A percentile compares a stretch with the other conserved stretches of the same genome.
phyloP scores from a whole-genome alignment of 2,113 vertebrate species.

The Helogale parvula region DNA sequence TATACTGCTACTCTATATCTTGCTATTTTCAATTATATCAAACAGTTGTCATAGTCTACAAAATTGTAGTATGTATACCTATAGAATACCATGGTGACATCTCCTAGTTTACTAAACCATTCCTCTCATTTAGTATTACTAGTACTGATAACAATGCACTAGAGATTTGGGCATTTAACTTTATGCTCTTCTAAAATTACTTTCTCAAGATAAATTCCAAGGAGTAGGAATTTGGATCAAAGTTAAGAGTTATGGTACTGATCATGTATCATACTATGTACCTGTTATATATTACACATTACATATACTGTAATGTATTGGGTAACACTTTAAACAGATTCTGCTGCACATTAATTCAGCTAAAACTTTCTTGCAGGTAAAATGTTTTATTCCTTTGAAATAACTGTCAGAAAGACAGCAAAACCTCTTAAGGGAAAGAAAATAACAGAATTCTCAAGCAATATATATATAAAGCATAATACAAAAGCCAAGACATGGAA shows the following conservation, averaged over 20 bases:
- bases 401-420: conserved; percentile 25
- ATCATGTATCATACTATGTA: background rate
- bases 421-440: conserved; percentile 50
- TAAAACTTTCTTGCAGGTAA: conserved; percentile 4
- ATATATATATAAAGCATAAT: background rate
- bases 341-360: background rate
- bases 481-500: background rate
- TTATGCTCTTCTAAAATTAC: conserved; percentile 20
- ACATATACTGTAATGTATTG: background rate
- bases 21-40: conserved; percentile 3
- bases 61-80: background rate
- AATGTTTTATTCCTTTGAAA: conserved; percentile 44
- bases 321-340: background rate
- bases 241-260: background rate
- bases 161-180: background rate
- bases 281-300: background rate
- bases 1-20: background rate
- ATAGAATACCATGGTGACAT: background rate
- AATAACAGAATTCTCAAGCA: conserved; percentile 8
- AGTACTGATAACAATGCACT: background rate
- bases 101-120: background rate
- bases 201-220: conserved; percentile 32
- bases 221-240: conserved; percentile 39
- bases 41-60: background rate
- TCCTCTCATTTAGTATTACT: background rate